Conservation (phyloP, 1,140 invertebrate species). For the Calliphora vicina region DNA sequence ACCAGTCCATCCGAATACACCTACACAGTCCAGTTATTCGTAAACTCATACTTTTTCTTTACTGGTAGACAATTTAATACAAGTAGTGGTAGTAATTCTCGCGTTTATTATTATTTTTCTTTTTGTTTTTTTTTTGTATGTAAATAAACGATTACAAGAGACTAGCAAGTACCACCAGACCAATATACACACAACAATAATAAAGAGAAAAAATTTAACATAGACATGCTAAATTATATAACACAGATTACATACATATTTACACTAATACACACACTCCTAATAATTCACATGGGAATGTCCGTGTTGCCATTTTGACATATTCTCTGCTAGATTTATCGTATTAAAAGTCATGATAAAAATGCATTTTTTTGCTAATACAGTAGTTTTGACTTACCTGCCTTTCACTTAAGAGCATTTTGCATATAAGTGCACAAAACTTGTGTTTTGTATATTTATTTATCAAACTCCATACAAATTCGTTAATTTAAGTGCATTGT, state of each 20-base stretch:
- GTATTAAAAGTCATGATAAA: no score
- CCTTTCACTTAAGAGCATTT: no score
- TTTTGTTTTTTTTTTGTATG: background rate
- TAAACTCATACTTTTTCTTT: no score
- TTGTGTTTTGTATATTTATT: no score
- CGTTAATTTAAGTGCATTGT: no score
- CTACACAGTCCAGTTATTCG: background rate
- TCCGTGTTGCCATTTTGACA: no score
- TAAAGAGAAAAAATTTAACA: slow-evolving; percentile 8
- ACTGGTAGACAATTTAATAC: background rate
- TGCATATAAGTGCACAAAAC: no score
- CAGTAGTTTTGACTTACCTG: no score
- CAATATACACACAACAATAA: background rate
- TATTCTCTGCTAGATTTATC: no score
- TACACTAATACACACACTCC: background rate
- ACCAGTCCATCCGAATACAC: background rate
- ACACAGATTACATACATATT: background rate
- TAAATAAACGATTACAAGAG: background rate
- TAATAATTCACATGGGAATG: background rate
- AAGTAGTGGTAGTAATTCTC: background rate
- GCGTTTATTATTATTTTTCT: no score
- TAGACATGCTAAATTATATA: background rate
- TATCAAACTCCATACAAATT: no score
- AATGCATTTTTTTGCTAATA: no score
- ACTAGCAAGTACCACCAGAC: background rate